Conservation (phyloP, 1,140 invertebrate genomes). For the Drosophila nigrodunni region DNA sequence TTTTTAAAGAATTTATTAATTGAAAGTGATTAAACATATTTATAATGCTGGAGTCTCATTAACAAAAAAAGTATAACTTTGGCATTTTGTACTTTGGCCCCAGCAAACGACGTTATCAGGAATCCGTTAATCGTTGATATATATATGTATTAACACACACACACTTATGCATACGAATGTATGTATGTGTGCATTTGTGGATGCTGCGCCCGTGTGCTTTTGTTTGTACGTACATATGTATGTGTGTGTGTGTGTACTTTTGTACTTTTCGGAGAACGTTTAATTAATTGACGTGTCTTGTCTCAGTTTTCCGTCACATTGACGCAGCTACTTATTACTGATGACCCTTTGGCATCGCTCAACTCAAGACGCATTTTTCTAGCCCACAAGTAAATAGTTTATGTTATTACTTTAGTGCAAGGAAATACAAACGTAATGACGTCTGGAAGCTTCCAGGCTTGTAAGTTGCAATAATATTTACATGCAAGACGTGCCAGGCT, state of each 20-base stretch:
- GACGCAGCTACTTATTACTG: conserved; percentile 34
- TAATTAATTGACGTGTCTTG: conserved; percentile 39
- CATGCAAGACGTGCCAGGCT: conserved; percentile 1
- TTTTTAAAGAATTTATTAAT: conserved; percentile 48
- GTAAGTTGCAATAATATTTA: conserved; percentile 19
- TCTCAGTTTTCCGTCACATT: conserved; percentile 51
- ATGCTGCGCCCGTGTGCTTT: too few species aligned
- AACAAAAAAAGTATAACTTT: conserved; percentile 43
- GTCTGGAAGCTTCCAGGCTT: not conserved
- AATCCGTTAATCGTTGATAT: conserved; percentile 8
- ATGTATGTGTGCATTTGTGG: not conserved
- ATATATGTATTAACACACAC: conserved; percentile 8
- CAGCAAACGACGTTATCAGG: conserved; percentile 44
- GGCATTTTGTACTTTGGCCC: conserved; percentile 74
- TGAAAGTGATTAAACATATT: conserved; percentile 48
- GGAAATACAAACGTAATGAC: not conserved
- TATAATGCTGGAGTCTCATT: not conserved
- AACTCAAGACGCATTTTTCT: conserved; percentile 26
- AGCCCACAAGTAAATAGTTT: not conserved
- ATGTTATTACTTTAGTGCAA: not conserved
- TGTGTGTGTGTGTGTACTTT: conserved; percentile 18
- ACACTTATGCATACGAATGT: conserved; percentile 6
- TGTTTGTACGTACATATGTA: too few species aligned
- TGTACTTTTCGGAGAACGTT: conserved; percentile 2
- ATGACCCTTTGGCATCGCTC: conserved; percentile 38